A percentile compares a stretch with the other conserved stretches of the same genome.
Evolutionary conservation across 2,888 invertebrate genomes (phyloP).

Genomic region (Stegana nigrithorax): DNA sequence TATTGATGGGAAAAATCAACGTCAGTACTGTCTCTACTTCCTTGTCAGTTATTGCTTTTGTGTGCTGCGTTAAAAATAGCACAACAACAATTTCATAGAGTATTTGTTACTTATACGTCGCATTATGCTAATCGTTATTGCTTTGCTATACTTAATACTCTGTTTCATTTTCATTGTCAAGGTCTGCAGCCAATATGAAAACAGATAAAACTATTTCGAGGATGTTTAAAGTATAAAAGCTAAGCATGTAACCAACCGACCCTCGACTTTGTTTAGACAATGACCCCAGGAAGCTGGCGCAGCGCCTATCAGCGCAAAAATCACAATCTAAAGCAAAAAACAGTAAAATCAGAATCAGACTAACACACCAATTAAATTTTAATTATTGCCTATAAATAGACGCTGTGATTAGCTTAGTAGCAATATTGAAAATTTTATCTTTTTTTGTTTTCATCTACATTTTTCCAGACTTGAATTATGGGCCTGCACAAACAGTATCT

Average conservation of each 20-base stretch:
- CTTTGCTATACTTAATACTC: no score
- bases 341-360: no score
- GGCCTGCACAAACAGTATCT: conserved; percentile 83
- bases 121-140: conserved; percentile 11
- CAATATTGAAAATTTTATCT: no score
- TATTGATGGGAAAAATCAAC: no score
- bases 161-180: background rate
- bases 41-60: no score
- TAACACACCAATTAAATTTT: no score
- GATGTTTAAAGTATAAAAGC: background rate
- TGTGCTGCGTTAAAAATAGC: no score
- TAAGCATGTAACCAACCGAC: background rate
- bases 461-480: conserved; percentile 69
- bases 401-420: no score
- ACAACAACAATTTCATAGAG: no score
- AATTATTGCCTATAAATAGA: conserved; percentile 41
- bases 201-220: background rate
- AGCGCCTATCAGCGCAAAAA: conserved; percentile 10
- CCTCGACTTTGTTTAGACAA: conserved; percentile 21
- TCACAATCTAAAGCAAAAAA: conserved; percentile 24
- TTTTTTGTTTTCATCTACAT: conserved; percentile 11
- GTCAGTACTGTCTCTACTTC: no score
- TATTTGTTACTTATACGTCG: no score
- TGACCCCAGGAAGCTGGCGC: conserved; percentile 35
- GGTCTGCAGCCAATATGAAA: no score